Conservation (phyloP, 2,113 vertebrate species). For the Burhinus oedicnemus region DNA sequence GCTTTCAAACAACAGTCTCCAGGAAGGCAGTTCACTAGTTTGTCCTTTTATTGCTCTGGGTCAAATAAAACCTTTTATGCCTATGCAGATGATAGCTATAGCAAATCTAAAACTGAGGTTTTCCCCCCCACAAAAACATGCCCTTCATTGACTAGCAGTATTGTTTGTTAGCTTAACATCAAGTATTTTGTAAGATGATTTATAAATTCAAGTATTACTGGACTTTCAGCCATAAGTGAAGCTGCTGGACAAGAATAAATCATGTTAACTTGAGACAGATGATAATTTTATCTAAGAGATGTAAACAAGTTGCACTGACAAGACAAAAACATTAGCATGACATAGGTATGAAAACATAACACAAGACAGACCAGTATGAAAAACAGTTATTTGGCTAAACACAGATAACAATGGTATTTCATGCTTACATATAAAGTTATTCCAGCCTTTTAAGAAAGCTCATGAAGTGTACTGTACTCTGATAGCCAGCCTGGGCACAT, state of each 20-base stretch:
- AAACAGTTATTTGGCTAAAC: background rate
- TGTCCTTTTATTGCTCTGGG: background rate
- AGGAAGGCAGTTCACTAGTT: background rate
- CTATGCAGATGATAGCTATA: background rate
- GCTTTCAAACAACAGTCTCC: background rate
- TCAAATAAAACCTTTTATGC: background rate
- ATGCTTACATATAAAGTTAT: background rate
- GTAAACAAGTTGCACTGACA: background rate
- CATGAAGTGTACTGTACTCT: fast-evolving
- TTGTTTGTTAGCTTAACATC: background rate
- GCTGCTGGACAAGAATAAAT: background rate
- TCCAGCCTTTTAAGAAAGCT: background rate
- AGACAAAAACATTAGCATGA: background rate
- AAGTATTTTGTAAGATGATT: background rate
- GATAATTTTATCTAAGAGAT: background rate
- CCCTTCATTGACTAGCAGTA: background rate
- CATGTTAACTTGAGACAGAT: background rate
- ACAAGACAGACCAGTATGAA: background rate
- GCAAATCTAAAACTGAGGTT: background rate
- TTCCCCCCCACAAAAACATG: fast-evolving
- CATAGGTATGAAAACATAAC: background rate
- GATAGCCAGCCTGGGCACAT: fast-evolving
- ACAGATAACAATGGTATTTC: background rate
- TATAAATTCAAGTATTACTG: background rate
- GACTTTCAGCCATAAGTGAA: background rate